phyloP scores from a whole-genome alignment of 2,797 vertebrate species.

The Acomys russatus region DNA sequence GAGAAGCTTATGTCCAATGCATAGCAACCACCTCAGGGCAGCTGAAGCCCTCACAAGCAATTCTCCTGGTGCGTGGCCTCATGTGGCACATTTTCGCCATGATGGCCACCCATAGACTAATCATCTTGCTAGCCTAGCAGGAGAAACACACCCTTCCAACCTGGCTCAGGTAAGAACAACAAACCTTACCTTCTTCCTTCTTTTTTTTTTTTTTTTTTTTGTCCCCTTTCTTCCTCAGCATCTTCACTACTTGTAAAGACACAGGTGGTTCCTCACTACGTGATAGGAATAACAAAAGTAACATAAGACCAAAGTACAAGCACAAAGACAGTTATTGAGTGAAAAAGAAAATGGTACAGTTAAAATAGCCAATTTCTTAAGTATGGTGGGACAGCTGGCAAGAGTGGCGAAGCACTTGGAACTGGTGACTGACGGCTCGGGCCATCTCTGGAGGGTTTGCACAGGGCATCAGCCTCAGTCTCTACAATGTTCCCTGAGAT shows the following conservation, averaged over 20 bases:
- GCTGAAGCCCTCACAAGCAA: neutral
- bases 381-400: neutral
- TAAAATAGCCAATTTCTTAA: constrained; percentile 63
- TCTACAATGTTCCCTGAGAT: neutral
- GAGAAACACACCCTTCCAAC: neutral
- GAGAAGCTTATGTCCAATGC: neutral
- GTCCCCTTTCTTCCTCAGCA: neutral
- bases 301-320: constrained; percentile 23
- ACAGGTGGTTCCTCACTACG: neutral
- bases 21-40: neutral
- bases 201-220: no score
- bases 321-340: constrained; percentile 2
- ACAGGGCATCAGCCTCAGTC: neutral
- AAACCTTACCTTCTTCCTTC: neutral
- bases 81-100: neutral
- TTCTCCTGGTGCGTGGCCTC: neutral
- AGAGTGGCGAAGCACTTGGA: constrained; percentile 5
- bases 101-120: neutral
- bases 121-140: constrained; percentile 38
- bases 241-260: neutral
- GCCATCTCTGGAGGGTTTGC: neutral
- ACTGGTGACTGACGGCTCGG: constrained; percentile 19
- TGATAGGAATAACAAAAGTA: constrained; percentile 1
- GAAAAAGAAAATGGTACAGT: neutral
- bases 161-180: neutral